Evolutionary conservation across 2,888 invertebrate genomes (phyloP), one percentile per base, ranked within the genome.

Genomic region (Nysson spinosus): DNA sequence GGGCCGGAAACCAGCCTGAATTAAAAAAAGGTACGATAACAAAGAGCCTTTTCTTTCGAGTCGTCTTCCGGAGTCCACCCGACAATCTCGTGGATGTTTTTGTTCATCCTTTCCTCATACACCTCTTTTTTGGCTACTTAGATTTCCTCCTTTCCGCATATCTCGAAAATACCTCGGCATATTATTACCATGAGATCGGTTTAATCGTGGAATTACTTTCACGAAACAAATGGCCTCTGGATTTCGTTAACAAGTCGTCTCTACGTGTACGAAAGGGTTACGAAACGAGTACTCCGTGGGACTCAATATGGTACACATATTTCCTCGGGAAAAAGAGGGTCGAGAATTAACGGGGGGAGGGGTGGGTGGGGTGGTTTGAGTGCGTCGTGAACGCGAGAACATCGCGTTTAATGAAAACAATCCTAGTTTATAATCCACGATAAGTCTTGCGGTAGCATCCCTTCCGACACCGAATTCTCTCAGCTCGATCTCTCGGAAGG

Each of bases 391-490:
- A 46, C 51, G 22, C 30, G 43, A 1, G 58, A 58, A 57, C 44
- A 37, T 50, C 56, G 32, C 60, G 67, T 73, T 73, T 73, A 73
- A 73, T 73, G 84, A 84, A 84, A 84, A 84, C 84, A 84, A 83
- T 84, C 82, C 79, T 79, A 78, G 80, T 82, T 82, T 83, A 82
- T 83, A 84, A 83, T 83, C 80, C 78, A 70, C 79, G 70, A 76
- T 77, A 75, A 75, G 72, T 76, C 76, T 75, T 20, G 57, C 17
- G 69, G 28, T 61, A 61, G 34, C 60, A 46, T 39, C 34, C 49
- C 22, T 22, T 35, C 17, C 51, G 57, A 16, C 54, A 28, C 35
- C 49, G 56, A 70, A 77, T 77, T 75, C 77, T 77, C 74, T 68
- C 68, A 64, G 66, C 69, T 77, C 71, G 68, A 71, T 63, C 32